Conservation (phyloP, 1,140 invertebrate genomes). For the Campoletis sonorensis region DNA sequence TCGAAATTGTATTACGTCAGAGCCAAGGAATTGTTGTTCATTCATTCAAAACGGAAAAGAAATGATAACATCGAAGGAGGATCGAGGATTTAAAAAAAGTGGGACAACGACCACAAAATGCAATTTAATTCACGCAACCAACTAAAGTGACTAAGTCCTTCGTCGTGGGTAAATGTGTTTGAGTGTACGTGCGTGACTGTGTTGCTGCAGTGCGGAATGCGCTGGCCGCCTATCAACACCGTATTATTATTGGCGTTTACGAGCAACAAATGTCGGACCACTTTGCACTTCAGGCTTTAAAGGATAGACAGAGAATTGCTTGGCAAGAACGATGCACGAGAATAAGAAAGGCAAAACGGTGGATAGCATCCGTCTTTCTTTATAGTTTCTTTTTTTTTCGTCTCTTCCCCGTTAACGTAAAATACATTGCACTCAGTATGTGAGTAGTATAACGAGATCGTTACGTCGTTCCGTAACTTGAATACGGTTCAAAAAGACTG, state of each 20-base stretch:
- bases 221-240: slow-evolving; percentile 36
- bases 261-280: slow-evolving; percentile 38
- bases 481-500: slow-evolving; percentile 13
- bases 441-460: slow-evolving; percentile 39
- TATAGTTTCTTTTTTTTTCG: slow-evolving; percentile 20
- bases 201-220: not conserved
- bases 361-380: not conserved
- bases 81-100: not conserved
- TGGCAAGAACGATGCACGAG: not conserved
- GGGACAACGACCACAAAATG: not conserved
- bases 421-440: slow-evolving; percentile 38
- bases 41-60: not conserved
- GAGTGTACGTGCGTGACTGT: not conserved
- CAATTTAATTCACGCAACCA: slow-evolving; percentile 42
- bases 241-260: slow-evolving; percentile 44
- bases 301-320: slow-evolving; percentile 15
- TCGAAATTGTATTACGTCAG: too few relatives aligned
- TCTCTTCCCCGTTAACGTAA: slow-evolving; percentile 15
- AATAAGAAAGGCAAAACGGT: not conserved
- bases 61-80: not conserved
- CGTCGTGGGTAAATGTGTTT: not conserved
- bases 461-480: slow-evolving; percentile 24
- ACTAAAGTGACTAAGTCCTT: not conserved
- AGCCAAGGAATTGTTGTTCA: not conserved
- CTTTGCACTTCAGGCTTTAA: slow-evolving; percentile 39